phyloP scores from a whole-genome alignment of 2,888 invertebrate species.

The Drosophila mettleri region DNA sequence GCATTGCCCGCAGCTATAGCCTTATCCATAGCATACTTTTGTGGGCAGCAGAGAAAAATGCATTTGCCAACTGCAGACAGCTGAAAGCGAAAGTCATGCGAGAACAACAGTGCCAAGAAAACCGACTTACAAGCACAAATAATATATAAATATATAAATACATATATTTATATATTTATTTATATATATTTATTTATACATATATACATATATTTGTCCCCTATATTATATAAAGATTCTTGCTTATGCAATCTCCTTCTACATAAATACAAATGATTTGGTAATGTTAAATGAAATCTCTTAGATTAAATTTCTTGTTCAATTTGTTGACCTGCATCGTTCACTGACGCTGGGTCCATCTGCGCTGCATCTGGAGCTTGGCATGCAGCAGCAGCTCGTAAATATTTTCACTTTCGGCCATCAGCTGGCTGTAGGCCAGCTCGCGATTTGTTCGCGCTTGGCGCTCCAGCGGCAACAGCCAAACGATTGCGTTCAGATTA shows the following conservation, averaged over 20 bases:
- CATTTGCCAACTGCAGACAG: conserved; percentile 44
- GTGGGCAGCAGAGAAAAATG: conserved; percentile 45
- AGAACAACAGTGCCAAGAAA: conserved; percentile 32
- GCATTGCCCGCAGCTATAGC: conserved; percentile 40
- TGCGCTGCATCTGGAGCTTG: not conserved
- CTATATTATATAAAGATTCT: not conserved
- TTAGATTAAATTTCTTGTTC: not conserved
- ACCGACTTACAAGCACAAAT: not conserved
- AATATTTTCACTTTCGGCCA: conserved; percentile 11
- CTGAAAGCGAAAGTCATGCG: conserved; percentile 38
- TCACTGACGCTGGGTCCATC: too few species aligned
- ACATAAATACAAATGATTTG: conserved; percentile 2
- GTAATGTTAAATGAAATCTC: not conserved
- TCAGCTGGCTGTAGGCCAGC: not conserved
- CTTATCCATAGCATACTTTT: conserved; percentile 55
- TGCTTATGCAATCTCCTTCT: not conserved
- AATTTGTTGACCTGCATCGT: too few species aligned
- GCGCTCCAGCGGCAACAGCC: conserved; percentile 23
- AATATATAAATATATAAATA: not conserved
- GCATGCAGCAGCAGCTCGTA: conserved; percentile 2
- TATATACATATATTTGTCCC: too few species aligned
- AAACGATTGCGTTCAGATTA: conserved; percentile 17
- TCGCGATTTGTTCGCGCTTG: conserved; percentile 9
- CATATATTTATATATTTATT: not conserved
- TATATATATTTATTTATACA: not conserved